Evolutionary conservation across 2,797 vertebrate genomes (phyloP).

Genomic region (Melanotaenia parkinsoni): DNA sequence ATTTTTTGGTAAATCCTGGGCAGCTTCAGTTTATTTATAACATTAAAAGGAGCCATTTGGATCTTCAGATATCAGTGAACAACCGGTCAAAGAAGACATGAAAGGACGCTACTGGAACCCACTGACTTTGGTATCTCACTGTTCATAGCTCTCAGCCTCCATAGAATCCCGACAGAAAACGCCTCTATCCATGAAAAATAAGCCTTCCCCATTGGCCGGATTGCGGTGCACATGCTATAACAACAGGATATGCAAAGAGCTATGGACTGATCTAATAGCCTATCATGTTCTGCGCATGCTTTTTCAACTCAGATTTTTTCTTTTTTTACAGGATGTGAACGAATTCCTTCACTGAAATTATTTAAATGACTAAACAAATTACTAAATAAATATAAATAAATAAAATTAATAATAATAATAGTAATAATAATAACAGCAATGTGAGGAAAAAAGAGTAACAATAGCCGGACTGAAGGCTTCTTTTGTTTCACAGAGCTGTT

Average conservation of each 20-base stretch:
- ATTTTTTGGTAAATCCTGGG: not conserved
- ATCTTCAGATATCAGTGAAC: not conserved
- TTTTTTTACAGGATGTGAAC: constrained; percentile 37
- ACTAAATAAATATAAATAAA: not conserved
- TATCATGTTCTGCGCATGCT: constrained; percentile 56
- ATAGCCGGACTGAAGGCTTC: constrained; percentile 30
- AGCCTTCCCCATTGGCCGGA: constrained; percentile 71
- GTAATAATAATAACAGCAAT: constrained; percentile 14
- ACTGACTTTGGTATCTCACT: constrained; percentile 35
- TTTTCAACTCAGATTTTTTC: constrained; percentile 56
- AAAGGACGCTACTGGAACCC: constrained; percentile 35
- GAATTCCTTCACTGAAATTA: constrained; percentile 12
- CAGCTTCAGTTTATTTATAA: constrained; percentile 12
- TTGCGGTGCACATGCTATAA: constrained; percentile 77
- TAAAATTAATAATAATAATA: constrained; percentile 12
- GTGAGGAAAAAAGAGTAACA: constrained; percentile 26
- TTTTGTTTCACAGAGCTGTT: constrained; percentile 35
- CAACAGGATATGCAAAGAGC: constrained; percentile 77
- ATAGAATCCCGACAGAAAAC: constrained; percentile 63
- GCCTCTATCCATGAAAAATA: constrained; percentile 60
- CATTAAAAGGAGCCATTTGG: constrained; percentile 3
- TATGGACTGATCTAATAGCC: constrained; percentile 68
- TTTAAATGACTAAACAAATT: constrained; percentile 12
- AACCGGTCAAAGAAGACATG: constrained; percentile 6
- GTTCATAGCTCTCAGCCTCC: constrained; percentile 51